A percentile compares a stretch with the other conserved stretches of the same genome.
Conservation (phyloP, 2,797 vertebrate species). For the Zenarchopterus dispar region DNA sequence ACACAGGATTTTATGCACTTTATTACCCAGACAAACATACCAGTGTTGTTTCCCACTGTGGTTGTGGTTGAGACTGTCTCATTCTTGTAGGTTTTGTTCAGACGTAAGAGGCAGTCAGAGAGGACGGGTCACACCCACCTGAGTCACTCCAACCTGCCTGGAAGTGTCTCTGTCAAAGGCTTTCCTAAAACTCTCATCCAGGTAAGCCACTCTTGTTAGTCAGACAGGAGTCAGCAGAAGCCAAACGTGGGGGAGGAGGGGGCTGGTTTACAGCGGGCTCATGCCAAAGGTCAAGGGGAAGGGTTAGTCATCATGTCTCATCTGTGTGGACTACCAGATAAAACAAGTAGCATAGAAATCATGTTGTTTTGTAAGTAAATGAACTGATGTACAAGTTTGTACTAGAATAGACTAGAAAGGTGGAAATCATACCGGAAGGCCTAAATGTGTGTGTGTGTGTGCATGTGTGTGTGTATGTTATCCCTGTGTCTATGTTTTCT, state of each 20-base stretch:
- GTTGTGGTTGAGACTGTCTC: constrained; percentile 56
- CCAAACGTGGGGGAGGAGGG: constrained; percentile 18
- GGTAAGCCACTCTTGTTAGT: constrained; percentile 64
- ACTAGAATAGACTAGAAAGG: too few relatives aligned
- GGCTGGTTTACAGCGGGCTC: constrained; percentile 21
- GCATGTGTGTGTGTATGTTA: not conserved
- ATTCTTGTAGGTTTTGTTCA: constrained; percentile 57
- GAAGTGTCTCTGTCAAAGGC: constrained; percentile 77
- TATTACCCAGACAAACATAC: constrained; percentile 13
- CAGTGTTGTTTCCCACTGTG: constrained; percentile 48
- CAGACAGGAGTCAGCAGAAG: constrained; percentile 47
- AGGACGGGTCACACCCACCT: constrained; percentile 68
- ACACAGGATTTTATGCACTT: constrained; percentile 13
- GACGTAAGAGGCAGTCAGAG: constrained; percentile 76
- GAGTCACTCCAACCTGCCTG: constrained; percentile 68
- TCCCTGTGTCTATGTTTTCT: constrained; percentile 21
- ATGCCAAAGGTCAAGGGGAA: constrained; percentile 9
- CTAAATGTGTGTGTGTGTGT: not conserved
- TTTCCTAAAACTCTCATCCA: constrained; percentile 82
- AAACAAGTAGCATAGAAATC: constrained; percentile 5
- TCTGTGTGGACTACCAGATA: constrained; percentile 13
- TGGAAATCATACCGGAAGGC: too few relatives aligned
- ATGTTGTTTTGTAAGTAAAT: not conserved
- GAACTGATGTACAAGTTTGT: too few relatives aligned
- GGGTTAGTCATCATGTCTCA: constrained; percentile 47